Conservation (phyloP, 2,888 invertebrate species). For the Schizaphis graminum region DNA sequence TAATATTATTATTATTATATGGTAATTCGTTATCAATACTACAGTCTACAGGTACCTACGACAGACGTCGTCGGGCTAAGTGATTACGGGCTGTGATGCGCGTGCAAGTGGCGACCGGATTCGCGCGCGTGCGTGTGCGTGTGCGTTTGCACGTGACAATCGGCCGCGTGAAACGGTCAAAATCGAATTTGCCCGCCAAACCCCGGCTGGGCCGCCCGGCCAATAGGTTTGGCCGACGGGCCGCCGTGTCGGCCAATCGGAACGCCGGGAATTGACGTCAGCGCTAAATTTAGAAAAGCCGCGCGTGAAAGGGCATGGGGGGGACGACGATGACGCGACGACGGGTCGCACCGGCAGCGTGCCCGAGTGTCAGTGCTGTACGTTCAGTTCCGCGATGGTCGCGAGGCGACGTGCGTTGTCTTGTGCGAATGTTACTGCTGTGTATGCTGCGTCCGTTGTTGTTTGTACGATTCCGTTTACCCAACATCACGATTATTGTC, state of each 20-base stretch:
- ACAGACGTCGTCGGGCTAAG: not conserved
- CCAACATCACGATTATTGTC: not conserved
- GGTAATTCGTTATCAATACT: not conserved
- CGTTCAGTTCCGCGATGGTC: slow-evolving; percentile 48
- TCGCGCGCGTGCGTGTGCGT: not conserved
- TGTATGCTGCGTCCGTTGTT: not conserved
- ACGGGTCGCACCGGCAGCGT: slow-evolving; percentile 28
- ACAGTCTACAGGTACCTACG: not conserved
- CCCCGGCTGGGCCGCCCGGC: slow-evolving; percentile 10
- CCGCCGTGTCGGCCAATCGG: slow-evolving; percentile 32
- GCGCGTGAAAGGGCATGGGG: not conserved
- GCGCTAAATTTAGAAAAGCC: slow-evolving; percentile 45
- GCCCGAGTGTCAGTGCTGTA: not conserved
- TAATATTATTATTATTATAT: not conserved
- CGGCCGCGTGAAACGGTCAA: slow-evolving; percentile 35
- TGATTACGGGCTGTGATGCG: not conserved
- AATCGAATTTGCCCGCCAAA: slow-evolving; percentile 65
- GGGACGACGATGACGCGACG: not conserved
- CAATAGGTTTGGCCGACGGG: slow-evolving; percentile 23
- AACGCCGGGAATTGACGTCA: slow-evolving; percentile 48
- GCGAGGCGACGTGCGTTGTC: slow-evolving; percentile 9
- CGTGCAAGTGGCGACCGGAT: not conserved
- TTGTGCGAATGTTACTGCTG: not conserved
- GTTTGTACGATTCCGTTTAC: not conserved
- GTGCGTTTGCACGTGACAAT: slow-evolving; percentile 18